These are phyloP conservation scores for Cryptus viduatorius DNA, from an alignment of 2,888 invertebrate genomes.

Conservation along the genomic window DNA sequence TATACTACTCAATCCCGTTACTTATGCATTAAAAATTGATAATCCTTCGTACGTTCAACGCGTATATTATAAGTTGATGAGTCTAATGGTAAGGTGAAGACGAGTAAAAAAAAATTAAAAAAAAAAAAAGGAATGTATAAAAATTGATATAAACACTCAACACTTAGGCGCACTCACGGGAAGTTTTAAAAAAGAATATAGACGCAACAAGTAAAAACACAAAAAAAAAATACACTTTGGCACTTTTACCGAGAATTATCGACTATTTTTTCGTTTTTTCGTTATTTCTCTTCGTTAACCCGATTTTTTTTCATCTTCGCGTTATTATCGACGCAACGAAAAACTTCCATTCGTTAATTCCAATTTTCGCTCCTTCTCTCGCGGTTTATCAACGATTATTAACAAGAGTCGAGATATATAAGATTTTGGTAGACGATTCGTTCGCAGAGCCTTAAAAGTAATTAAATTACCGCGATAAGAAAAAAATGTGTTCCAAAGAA, in stretches of 20 bases:
- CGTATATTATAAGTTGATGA: slow-evolving; percentile 71
- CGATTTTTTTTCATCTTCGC: too few relatives aligned
- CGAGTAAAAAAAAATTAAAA: slow-evolving; percentile 62
- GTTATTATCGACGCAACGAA: too few relatives aligned
- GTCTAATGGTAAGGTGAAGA: slow-evolving; percentile 72
- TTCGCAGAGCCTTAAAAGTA: background rate
- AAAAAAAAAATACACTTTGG: slow-evolving; percentile 16
- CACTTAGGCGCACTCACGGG: background rate
- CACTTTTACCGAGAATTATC: slow-evolving; percentile 50
- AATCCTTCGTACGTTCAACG: slow-evolving; percentile 71
- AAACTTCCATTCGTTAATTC: slow-evolving; percentile 21
- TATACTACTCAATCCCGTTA: slow-evolving; percentile 64
- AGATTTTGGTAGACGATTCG: slow-evolving; percentile 16
- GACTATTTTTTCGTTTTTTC: slow-evolving; percentile 16
- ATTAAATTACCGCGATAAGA: slow-evolving; percentile 3
- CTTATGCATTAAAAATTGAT: slow-evolving; percentile 68
- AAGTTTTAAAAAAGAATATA: background rate
- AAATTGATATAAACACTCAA: slow-evolving; percentile 62
- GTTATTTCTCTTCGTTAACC: background rate
- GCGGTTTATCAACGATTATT: background rate
- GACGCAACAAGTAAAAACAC: slow-evolving; percentile 6
- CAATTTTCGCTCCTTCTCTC: slow-evolving; percentile 16
- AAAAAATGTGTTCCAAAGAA: slow-evolving; percentile 48
- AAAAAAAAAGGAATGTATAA: slow-evolving; percentile 75
- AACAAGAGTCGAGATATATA: background rate